Base-by-base conservation (phyloP, 2,888 invertebrate genomes). In the Drosophila macrothrix region DNA sequence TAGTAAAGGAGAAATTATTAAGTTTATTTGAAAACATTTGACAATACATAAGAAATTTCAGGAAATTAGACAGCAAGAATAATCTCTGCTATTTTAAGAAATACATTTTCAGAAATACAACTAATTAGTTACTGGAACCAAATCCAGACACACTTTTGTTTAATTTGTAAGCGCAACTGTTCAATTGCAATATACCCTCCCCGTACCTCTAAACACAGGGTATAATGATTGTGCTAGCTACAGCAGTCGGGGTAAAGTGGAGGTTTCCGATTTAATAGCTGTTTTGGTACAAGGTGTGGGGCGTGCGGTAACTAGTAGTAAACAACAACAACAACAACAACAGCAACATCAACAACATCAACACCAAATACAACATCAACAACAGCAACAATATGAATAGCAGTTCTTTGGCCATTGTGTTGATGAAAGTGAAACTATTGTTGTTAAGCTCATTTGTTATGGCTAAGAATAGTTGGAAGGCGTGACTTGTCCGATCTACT, bases 401-500 rank as follows among this genome's bases (percentile, higher is more conserved):
- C 67, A 53, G 65, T 82, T 84, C 80, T 81, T 79, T 67, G 50
- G 59, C 65, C 62, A 63, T 83, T 77, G 79, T 74, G 78, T 83
- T 68, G 76, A 85, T 76, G 88, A 87, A 87, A 87, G 86, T 87
- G 84, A 87, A 87, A 88, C 82, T 67, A 65, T 68, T 59, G 53
- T 60, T 19, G 63, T 54, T 62, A 59, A 76, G 65, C 74, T 31
- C 71, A 69, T 84, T 87, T 66, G 73, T 33, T 75, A 73, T 75
- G 83, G 74, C 14, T 50, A 56, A 78, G 83, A 88, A 80, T 79
- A 49, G 56, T 39, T 14, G 29, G 63, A 52, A 68, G 62, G 63
- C 58, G 64, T 69, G 66, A 37, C 67, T 58, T 62, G 49, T n/a
- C 22, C 37, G 43, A 76, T 46, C 22, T 64, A 46, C 55, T 59